A percentile compares a stretch with the other conserved stretches of the same genome.
Evolutionary conservation across 2,888 invertebrate genomes (phyloP).

Genomic region (Drosophila robusta): DNA sequence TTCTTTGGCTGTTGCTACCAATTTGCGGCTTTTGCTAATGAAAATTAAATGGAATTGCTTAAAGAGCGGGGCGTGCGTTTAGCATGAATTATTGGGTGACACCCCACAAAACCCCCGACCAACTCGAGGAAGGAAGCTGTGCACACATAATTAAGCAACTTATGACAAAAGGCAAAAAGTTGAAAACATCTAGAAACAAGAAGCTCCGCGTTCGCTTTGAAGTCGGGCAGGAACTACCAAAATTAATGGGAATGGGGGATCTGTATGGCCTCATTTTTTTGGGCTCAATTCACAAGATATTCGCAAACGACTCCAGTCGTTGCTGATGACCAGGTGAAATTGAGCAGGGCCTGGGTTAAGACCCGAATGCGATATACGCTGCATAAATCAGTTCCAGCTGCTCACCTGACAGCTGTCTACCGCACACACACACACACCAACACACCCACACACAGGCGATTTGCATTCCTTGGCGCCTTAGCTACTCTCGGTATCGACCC

Average conservation of each 20-base stretch:
- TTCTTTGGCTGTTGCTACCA: slow-evolving; percentile 59
- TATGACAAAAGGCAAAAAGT: slow-evolving; percentile 35
- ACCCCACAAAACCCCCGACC: neutral
- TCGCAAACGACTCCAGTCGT: neutral
- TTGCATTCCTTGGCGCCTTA: slow-evolving; percentile 41
- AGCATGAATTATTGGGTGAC: slow-evolving; percentile 64
- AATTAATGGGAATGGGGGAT: neutral
- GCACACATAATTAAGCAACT: slow-evolving; percentile 71
- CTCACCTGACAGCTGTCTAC: slow-evolving; percentile 63
- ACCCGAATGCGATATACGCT: slow-evolving; percentile 44
- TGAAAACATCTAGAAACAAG: slow-evolving; percentile 20
- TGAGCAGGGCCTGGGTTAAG: slow-evolving; percentile 16
- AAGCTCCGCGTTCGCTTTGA: slow-evolving; percentile 32
- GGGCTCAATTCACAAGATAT: slow-evolving; percentile 13
- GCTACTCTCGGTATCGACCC: slow-evolving; percentile 45
- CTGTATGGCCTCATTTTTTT: neutral
- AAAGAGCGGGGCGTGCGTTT: slow-evolving; percentile 62
- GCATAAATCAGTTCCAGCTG: slow-evolving; percentile 73
- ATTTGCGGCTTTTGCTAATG: slow-evolving; percentile 69
- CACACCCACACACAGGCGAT: slow-evolving; percentile 25
- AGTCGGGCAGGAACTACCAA: slow-evolving; percentile 2
- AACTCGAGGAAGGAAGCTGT: slow-evolving; percentile 10
- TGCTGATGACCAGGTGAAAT: slow-evolving; percentile 28
- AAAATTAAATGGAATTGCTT: slow-evolving; percentile 78
- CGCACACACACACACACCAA: slow-evolving; percentile 15